Conservation (phyloP, 2,888 invertebrate species). For the Fragum sueziense region DNA sequence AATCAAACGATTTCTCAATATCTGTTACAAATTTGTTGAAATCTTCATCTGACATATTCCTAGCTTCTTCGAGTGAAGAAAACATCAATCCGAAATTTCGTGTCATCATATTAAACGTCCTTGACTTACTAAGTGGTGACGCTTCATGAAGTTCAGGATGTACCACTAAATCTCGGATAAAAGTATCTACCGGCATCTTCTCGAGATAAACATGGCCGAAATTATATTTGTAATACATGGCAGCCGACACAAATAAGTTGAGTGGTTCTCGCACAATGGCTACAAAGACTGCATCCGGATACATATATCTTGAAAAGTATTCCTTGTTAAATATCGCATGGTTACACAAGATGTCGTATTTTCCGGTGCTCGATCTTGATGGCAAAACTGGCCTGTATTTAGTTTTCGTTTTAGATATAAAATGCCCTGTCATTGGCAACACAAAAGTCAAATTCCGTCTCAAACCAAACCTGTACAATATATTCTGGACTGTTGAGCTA, state of each 20-base stretch:
- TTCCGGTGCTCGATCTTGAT: background rate
- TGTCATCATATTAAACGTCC: background rate
- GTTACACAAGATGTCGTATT: conserved; percentile 3
- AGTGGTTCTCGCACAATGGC: conserved; percentile 24
- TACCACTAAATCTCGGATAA: background rate
- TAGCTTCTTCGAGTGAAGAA: background rate
- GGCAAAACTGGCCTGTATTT: background rate
- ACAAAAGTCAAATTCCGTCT: conserved; percentile 21
- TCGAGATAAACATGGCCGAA: background rate
- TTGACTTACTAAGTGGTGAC: background rate
- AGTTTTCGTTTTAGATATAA: background rate
- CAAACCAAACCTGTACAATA: conserved; percentile 26
- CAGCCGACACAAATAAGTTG: background rate
- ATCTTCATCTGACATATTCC: background rate
- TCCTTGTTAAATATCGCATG: background rate
- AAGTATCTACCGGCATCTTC: background rate
- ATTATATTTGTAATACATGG: background rate
- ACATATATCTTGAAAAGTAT: background rate
- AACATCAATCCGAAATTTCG: background rate
- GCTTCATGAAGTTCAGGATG: background rate
- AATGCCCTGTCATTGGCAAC: background rate
- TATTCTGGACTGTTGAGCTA: conserved; percentile 33
- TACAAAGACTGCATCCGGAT: background rate
- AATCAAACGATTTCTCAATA: background rate
- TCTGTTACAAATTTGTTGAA: background rate